These are phyloP conservation scores for Chelon auratus DNA, from an alignment of 2,797 vertebrate genomes.

Conservation along the genomic window DNA sequence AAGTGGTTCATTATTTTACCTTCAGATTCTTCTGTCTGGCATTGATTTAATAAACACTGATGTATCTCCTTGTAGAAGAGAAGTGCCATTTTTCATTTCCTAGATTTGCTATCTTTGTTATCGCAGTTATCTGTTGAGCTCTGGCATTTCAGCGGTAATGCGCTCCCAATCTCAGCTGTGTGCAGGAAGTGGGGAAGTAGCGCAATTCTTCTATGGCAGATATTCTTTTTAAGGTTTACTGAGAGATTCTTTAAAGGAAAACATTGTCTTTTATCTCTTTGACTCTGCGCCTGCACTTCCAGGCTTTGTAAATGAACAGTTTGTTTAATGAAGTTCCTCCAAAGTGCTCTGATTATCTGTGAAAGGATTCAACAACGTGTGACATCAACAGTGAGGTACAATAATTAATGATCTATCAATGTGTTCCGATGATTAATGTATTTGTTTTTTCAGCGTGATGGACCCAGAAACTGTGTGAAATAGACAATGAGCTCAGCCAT, in stretches of 20 bases:
- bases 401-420: constrained; percentile 83
- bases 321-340: constrained; percentile 80
- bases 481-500: constrained; percentile 74
- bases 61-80: constrained; percentile 90
- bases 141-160: constrained; percentile 77
- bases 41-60: constrained; percentile 95
- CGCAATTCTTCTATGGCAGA: constrained; percentile 65
- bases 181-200: constrained; percentile 51
- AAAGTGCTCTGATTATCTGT: constrained; percentile 78
- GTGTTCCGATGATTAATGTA: constrained; percentile 83
- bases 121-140: constrained; percentile 79
- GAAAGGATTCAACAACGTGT: constrained; percentile 80
- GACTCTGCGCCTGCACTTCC: constrained; percentile 50
- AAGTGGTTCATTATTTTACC: constrained; percentile 96
- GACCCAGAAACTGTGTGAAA: constrained; percentile 78
- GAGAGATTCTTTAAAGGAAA: constrained; percentile 69
- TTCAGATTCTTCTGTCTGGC: constrained; percentile 89
- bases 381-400: constrained; percentile 81
- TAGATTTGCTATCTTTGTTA: constrained; percentile 84
- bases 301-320: constrained; percentile 74
- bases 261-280: constrained; percentile 66
- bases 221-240: constrained; percentile 76
- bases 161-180: constrained; percentile 66
- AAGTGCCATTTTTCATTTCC: constrained; percentile 86
- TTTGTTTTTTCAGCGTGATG: constrained; percentile 84